These are phyloP conservation scores for Drosophila serrata DNA, from an alignment of 1,140 invertebrate species.

Conservation along the genomic window DNA sequence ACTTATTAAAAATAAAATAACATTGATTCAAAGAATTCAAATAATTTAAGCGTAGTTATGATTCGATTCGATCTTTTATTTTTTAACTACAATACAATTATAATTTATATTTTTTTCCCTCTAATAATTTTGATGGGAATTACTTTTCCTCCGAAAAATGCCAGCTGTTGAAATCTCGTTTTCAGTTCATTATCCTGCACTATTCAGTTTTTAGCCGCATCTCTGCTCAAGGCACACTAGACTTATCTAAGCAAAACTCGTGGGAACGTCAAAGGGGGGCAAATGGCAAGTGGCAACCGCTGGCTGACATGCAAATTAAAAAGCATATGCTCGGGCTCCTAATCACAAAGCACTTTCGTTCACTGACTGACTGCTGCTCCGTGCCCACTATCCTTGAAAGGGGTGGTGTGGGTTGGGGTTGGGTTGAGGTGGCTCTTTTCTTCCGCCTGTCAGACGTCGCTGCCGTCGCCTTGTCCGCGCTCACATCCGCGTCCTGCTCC, in stretches of 20 bases:
- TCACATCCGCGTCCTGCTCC: slow-evolving; percentile 49
- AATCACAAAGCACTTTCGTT: slow-evolving; percentile 60
- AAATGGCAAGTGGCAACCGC: slow-evolving; percentile 34
- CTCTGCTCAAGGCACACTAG: not conserved
- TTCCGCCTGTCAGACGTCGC: slow-evolving; percentile 61
- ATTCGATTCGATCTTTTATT: too few species aligned
- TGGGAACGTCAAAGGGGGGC: slow-evolving; percentile 2
- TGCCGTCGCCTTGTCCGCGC: slow-evolving; percentile 59
- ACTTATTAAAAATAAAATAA: too few species aligned
- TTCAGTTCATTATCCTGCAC: not conserved
- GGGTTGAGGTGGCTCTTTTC: slow-evolving; percentile 49
- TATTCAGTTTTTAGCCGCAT: not conserved
- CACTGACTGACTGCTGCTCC: slow-evolving; percentile 9
- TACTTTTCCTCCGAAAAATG: too few species aligned
- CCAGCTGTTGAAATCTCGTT: not conserved
- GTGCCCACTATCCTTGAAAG: not conserved
- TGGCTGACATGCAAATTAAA: slow-evolving; percentile 61
- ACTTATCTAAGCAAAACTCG: slow-evolving; percentile 4
- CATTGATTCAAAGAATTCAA: too few species aligned
- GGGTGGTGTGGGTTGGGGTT: not conserved
- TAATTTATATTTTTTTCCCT: not conserved
- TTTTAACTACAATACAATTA: too few species aligned
- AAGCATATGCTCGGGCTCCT: slow-evolving; percentile 59
- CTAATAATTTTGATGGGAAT: too few species aligned
- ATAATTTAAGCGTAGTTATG: too few species aligned